phyloP scores from a whole-genome alignment of 35 echinoderm and acorn worm species.

The Apostichopus parvimensis region DNA sequence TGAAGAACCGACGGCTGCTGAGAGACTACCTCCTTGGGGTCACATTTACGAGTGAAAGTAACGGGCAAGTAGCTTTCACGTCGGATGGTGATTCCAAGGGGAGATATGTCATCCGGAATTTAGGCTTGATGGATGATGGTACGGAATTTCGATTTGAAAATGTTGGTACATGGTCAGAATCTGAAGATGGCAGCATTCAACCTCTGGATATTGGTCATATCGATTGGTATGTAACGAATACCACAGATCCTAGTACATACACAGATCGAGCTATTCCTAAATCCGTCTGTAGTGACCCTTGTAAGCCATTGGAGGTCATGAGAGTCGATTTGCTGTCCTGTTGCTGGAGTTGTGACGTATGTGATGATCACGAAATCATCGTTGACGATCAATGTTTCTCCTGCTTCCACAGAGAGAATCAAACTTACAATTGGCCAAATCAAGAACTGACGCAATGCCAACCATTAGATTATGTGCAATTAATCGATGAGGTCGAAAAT shows the following conservation, averaged over 20 bases:
- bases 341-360: constrained; percentile 56
- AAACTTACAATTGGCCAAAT: constrained; percentile 52
- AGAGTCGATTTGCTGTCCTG: not conserved
- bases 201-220: not conserved
- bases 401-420: not conserved
- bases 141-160: constrained; percentile 31
- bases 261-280: constrained; percentile 27
- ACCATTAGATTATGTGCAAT: not conserved
- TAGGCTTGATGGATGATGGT: constrained; percentile 20
- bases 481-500: constrained; percentile 15
- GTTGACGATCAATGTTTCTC: constrained; percentile 6
- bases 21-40: constrained; percentile 32
- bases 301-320: constrained; percentile 14
- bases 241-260: not conserved
- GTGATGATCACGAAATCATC: constrained; percentile 48
- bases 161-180: constrained; percentile 51
- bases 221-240: constrained; percentile 18
- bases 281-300: constrained; percentile 60
- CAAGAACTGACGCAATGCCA: not conserved
- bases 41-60: constrained; percentile 39
- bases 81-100: constrained; percentile 40
- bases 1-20: constrained; percentile 1
- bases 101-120: constrained; percentile 46
- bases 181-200: not conserved
- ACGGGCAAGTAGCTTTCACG: constrained; percentile 40